phyloP scores from a whole-genome alignment of 2,888 invertebrate species.

The Dynastes grantii region DNA sequence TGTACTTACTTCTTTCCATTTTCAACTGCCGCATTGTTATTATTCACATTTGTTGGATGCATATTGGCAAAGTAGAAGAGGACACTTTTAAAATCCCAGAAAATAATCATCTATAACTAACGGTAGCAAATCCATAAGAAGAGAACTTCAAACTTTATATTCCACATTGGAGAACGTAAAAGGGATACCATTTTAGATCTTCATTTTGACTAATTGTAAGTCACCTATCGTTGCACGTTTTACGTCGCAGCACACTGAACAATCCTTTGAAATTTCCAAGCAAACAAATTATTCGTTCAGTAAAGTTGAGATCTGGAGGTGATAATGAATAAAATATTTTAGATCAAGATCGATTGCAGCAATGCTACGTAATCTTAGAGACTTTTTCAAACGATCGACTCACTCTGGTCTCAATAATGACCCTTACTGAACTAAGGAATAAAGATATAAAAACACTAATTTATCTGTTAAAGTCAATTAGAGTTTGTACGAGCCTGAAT shows the following conservation, averaged over 20 bases:
- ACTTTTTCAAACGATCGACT: slow-evolving; percentile 29
- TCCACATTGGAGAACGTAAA: background rate
- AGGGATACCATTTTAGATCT: slow-evolving; percentile 1
- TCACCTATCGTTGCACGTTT: slow-evolving; percentile 2
- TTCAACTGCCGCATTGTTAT: slow-evolving; percentile 35
- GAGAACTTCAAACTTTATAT: background rate
- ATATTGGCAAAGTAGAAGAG: slow-evolving; percentile 31
- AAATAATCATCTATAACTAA: slow-evolving; percentile 22
- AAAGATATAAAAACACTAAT: slow-evolving; percentile 61
- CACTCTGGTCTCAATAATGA: slow-evolving; percentile 40
- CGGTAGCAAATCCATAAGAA: background rate
- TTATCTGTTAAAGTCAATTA: slow-evolving; percentile 70
- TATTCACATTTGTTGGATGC: slow-evolving; percentile 46
- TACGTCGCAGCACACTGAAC: slow-evolving; percentile 13
- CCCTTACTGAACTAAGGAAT: slow-evolving; percentile 49
- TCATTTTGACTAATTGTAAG: slow-evolving; percentile 2
- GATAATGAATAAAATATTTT: slow-evolving; percentile 46
- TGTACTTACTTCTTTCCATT: slow-evolving; percentile 52
- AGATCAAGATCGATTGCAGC: slow-evolving; percentile 22
- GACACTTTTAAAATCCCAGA: slow-evolving; percentile 26
- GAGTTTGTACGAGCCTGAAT: slow-evolving; percentile 54
- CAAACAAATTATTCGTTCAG: slow-evolving; percentile 29
- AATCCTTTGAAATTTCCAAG: slow-evolving; percentile 24
- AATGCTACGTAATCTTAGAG: slow-evolving; percentile 10
- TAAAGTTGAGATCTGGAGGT: slow-evolving; percentile 32